Conservation (phyloP, 2,113 vertebrate species). For the Pluvialis apricaria region DNA sequence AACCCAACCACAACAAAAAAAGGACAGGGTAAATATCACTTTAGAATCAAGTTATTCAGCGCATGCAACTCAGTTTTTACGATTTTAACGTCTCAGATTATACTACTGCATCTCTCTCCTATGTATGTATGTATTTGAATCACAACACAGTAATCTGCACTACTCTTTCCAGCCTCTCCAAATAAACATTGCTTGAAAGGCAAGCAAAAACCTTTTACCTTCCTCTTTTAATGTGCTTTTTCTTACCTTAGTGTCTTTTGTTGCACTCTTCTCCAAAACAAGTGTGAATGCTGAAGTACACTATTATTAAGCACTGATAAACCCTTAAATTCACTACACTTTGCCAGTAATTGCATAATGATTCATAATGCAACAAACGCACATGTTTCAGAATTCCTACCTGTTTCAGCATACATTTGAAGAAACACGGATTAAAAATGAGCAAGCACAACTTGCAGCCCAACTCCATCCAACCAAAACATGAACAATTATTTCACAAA, state of each 20-base stretch:
- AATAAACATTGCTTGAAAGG: neutral
- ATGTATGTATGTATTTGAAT: neutral
- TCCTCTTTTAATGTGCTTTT: neutral
- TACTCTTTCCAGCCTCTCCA: neutral
- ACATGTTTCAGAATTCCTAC: neutral
- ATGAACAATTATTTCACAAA: neutral
- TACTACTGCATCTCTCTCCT: neutral
- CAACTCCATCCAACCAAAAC: neutral
- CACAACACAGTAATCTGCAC: neutral
- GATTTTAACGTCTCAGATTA: neutral
- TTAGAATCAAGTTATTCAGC: neutral
- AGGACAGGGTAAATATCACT: neutral
- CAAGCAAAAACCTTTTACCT: neutral
- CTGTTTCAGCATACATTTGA: neutral
- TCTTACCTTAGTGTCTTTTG: neutral
- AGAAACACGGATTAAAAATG: neutral
- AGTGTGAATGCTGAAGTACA: neutral
- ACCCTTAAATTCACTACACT: neutral
- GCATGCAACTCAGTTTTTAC: neutral
- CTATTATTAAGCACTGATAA: neutral
- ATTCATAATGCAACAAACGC: neutral
- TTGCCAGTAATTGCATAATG: neutral
- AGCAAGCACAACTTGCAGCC: neutral
- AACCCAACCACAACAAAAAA: neutral
- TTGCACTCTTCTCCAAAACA: neutral